Base-by-base conservation (phyloP, 2,797 vertebrate species). In the Paguma larvata region DNA sequence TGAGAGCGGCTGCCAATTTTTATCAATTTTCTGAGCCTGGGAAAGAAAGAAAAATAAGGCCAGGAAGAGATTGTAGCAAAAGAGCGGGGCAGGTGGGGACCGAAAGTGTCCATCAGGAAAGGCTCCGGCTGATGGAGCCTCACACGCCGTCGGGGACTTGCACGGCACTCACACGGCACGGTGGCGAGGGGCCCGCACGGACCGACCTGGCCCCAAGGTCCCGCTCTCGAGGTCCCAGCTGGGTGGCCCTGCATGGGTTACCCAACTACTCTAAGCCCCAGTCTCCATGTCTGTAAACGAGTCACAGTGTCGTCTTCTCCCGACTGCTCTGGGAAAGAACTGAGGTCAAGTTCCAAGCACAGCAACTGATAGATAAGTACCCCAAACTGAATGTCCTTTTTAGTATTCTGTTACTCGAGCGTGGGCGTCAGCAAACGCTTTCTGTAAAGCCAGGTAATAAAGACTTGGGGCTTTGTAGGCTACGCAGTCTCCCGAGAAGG, bases 131-230 rank as follows among this genome's bases (percentile, higher is more conserved):
- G 34, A 23, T 5, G 1, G 3, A 0, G 0, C 23, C 41, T 68
- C 6, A 0, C 1, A 4, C 21, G 0, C 15, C 4, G 4, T 21
- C 5, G 46, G 34, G 44, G 4, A 0, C n/a, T 18, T 1, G 10
- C 2, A 0, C 0, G 6, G 67, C 34, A 7, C 0, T 14, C 2
- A 16, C 1, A 0, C 1, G 6, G 62, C 34, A 5, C 0, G 0
- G 48, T 1, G 3, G 41, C 0, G 0, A 44, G 46, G 6, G 34
- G 14, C 72, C 1, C 4, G 53, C 12, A 1, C 1, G 1, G 53
- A 88, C 6, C 11, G 6, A 4, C 27, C 15, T 0, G 51, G 62
- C 41, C 21, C 2, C 0, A 1, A 38, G 51, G 68, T 23, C 18
- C 18, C 67, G 38, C 30, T 19, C 3, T 63, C 27, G 0, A 0